Evolutionary conservation across 2,113 vertebrate species (phyloP), one percentile per base, ranked within the genome.

Genomic region (Urocynchramus pylzowi): DNA sequence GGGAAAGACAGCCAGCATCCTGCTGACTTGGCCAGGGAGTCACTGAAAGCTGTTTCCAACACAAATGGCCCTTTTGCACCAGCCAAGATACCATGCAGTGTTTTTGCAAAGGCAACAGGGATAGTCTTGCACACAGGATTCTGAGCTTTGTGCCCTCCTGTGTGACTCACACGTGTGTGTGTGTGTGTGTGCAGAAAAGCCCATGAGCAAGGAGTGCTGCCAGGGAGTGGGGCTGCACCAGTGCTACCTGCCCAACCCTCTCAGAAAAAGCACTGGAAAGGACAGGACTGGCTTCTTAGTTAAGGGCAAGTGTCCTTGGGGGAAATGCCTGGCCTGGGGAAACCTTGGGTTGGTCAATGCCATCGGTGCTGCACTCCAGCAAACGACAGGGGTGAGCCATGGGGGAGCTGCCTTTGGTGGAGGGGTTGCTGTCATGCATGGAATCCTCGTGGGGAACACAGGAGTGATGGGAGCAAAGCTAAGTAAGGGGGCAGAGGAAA

Each of bases 211-310:
- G 37, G 37, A 53, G 16, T 1, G 7, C 44, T 52, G 41, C 19
- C 0, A 0, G 42, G n/a, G 20, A 82, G 49, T 0, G 1, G 27
- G 63, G 37, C 53, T 22, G 27, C 23, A 22, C 15, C 0, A 0
- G 16, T 30, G 70, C 35, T 24, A 30, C 47, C 54, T 53, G 45
- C 28, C 5, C 30, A 37, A 7, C 27, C 11, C 15, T 50, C 53
- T 33, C 53, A 87, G 59, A 37, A 16, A 47, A 8, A 39, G 49
- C 77, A 60, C 10, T 68, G 64, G 35, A 35, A 68, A 76, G 27
- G 22, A 41, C 21, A 35, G 26, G 22, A 14, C 2, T 73, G 64
- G 41, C 31, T 27, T 80, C 57, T 61, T 16, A 69, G n/a, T 35
- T 65, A 53, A 44, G 41, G n/a, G 11, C 1, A 0, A n/a, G 7